Evolutionary conservation across 1,140 invertebrate genomes (phyloP).

Genomic region (Bombus huntii): DNA sequence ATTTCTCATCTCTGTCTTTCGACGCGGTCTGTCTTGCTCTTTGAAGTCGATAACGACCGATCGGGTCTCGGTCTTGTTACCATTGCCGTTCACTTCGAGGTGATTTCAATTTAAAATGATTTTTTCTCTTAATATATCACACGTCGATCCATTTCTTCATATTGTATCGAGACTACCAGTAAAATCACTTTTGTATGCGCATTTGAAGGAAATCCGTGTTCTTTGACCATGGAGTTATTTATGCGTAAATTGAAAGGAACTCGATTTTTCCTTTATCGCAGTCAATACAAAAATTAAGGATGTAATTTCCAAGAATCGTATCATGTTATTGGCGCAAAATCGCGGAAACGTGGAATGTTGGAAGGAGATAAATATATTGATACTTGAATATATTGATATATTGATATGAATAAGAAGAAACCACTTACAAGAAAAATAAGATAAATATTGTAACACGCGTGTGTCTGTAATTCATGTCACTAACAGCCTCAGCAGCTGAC

Average conservation of each 20-base stretch:
- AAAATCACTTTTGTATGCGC: not conserved
- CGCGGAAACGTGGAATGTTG: not conserved
- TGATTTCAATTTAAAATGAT: not conserved
- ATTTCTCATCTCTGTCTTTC: constrained; percentile 1
- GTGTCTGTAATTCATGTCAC: no score
- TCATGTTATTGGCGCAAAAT: not conserved
- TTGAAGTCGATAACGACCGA: constrained; percentile 12
- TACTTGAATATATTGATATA: not conserved
- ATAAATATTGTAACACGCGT: not conserved
- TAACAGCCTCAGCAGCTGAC: no score
- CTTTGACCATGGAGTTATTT: not conserved
- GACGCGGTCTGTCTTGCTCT: not conserved
- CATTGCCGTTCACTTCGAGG: not conserved
- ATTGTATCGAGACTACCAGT: not conserved
- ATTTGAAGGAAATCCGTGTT: not conserved
- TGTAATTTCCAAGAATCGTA: not conserved
- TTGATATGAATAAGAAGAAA: not conserved
- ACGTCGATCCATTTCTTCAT: not conserved
- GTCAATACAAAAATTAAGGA: not conserved
- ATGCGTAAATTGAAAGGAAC: not conserved
- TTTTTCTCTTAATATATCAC: not conserved
- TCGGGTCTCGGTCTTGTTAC: not conserved
- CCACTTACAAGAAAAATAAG: not conserved
- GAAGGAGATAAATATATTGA: not conserved
- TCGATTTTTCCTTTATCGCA: not conserved